These are phyloP conservation scores for Garra rufa DNA, from an alignment of 2,113 vertebrate genomes.

Conservation along the genomic window DNA sequence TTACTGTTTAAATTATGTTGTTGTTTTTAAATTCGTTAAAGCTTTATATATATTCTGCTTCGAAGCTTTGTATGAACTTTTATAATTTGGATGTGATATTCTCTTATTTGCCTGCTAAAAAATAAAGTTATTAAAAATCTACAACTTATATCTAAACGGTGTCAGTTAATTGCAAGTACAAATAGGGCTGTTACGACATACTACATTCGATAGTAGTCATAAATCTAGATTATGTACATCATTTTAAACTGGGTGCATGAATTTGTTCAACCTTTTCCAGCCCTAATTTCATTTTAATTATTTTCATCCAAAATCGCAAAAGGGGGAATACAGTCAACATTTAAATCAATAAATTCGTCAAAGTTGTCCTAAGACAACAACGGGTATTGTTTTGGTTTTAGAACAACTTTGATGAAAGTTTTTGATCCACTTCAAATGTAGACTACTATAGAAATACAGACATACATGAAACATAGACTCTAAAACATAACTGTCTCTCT, in stretches of 20 bases:
- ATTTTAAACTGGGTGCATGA: background rate
- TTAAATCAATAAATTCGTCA: too few relatives aligned
- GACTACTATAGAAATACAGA: background rate
- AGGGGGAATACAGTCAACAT: too few relatives aligned
- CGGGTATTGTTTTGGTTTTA: too few relatives aligned
- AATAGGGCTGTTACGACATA: too few relatives aligned
- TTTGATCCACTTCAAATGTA: too few relatives aligned
- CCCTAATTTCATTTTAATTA: background rate
- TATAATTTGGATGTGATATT: background rate
- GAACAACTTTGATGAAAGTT: too few relatives aligned
- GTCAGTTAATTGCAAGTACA: background rate
- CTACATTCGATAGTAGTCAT: background rate
- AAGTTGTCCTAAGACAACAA: too few relatives aligned
- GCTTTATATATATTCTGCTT: background rate
- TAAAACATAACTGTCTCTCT: background rate
- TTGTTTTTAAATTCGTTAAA: background rate
- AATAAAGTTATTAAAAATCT: constrained; percentile 28
- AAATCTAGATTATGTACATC: background rate
- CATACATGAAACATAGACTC: background rate
- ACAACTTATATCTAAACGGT: background rate
- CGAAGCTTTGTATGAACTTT: background rate
- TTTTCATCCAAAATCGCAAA: background rate
- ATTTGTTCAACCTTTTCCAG: background rate
- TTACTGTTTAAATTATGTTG: background rate
- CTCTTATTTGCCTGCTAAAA: background rate